phyloP scores from a whole-genome alignment of 2,888 invertebrate species.

The Metacarcinus magister region DNA sequence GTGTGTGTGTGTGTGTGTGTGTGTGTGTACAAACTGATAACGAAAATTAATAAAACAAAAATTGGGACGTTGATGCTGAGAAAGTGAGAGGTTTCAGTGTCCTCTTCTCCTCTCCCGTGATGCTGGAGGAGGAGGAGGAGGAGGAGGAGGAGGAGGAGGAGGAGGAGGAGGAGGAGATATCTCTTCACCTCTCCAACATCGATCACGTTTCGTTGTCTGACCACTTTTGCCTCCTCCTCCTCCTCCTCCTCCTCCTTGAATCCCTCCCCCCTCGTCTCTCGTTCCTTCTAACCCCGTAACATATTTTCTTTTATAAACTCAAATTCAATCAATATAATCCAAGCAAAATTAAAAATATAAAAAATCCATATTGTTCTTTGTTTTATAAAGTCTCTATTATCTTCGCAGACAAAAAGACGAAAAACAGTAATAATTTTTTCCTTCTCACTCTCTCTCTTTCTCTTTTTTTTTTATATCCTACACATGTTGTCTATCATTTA shows the following conservation, averaged over 20 bases:
- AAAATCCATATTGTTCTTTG: background rate
- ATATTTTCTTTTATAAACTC: background rate
- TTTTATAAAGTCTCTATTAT: background rate
- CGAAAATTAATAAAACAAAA: background rate
- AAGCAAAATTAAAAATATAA: background rate
- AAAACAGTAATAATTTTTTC: background rate
- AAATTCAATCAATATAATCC: background rate
- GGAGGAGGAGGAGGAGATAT: background rate
- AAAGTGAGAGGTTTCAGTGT: background rate
- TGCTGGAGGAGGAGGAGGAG: slow-evolving; percentile 45
- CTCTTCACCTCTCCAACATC: slow-evolving; percentile 9
- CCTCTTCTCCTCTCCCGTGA: background rate
- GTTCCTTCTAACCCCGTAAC: no score
- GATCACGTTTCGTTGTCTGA: slow-evolving; percentile 32
- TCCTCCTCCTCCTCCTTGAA: background rate
- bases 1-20: slow-evolving; percentile 26
- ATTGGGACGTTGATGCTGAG: background rate
- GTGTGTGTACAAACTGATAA: background rate
- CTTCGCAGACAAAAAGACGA: background rate
- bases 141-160: slow-evolving; percentile 46
- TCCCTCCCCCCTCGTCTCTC: background rate
- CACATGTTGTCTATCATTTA: background rate
- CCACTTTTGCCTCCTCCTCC: background rate
- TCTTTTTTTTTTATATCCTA: background rate
- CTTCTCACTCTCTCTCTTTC: background rate